These are phyloP conservation scores for Rhingia rostrata DNA, from an alignment of 2,888 invertebrate genomes.

Conservation along the genomic window DNA sequence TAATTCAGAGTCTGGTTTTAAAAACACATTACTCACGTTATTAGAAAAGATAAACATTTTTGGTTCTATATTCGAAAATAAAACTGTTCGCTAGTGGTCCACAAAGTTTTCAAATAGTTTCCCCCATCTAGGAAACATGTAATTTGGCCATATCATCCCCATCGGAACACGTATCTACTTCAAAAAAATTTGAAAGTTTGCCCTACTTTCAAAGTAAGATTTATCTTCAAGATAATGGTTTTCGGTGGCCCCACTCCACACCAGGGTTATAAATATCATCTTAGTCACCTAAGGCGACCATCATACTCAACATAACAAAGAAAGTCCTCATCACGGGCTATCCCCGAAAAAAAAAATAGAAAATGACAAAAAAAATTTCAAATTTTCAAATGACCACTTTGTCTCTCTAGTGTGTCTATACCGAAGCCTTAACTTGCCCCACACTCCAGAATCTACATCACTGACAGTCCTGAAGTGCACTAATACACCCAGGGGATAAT, in stretches of 20 bases:
- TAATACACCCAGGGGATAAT: constrained; percentile 41
- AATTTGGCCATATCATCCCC: neutral
- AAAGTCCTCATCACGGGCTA: neutral
- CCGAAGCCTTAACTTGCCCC: neutral
- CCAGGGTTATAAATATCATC: constrained; percentile 12
- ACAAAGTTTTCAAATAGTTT: too few relatives aligned
- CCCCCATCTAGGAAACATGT: neutral
- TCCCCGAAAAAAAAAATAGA: constrained; percentile 4
- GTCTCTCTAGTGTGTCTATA: neutral
- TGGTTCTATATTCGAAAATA: too few relatives aligned
- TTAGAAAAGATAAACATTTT: too few relatives aligned
- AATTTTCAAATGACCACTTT: constrained; percentile 34
- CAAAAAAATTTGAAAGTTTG: constrained; percentile 6
- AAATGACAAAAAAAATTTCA: constrained; percentile 1
- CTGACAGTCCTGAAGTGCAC: constrained; percentile 16
- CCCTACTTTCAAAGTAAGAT: neutral
- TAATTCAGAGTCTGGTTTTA: too few relatives aligned
- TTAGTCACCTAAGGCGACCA: constrained; percentile 9
- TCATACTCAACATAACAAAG: constrained; percentile 3
- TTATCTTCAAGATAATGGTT: constrained; percentile 14
- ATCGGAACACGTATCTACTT: neutral
- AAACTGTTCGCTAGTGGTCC: too few relatives aligned
- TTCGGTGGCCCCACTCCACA: neutral
- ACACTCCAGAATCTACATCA: neutral
- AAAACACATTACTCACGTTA: too few relatives aligned